Base-by-base conservation (phyloP, 2,113 vertebrate species). In the Salvelinus namaycush region DNA sequence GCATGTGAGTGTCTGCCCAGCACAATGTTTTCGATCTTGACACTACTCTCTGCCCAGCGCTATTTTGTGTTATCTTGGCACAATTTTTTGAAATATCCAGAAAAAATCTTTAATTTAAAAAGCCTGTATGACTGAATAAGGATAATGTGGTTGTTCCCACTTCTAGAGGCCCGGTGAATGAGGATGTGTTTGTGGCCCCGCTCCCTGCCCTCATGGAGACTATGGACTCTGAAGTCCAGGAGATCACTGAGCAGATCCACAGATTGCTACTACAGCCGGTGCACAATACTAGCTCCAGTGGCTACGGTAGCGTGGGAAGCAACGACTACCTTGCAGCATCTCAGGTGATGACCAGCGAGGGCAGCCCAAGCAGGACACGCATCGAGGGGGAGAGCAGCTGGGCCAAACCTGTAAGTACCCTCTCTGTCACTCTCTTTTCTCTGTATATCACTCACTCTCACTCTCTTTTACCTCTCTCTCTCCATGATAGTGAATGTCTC, bases 191-290 rank as follows among this genome's bases (percentile, higher is more conserved):
- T 78, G 87, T 92, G 0, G 91, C 93, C 54, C 94, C 90, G 0
- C 69, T 74, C 0, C 80, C 88, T 1, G 57, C 85, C 0, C 60
- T 84, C 2, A 70, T 80, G 0, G 95, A 96, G 82, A 83, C 90
- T 18, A 84, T 88, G 27, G 94, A 94, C 74, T 92, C 95, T 5
- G 92, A 95, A 1, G 87, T 97, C 66, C 96, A 96, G 89, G 96
- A 97, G 74, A 93, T 99, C 71, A 96, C 96, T 0, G 97, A 97
- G 79, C 96, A 98, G 89, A 99, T 99, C 75, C 95, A 96, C 85
- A 88, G 94, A 7, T 94, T 99, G 0, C 83, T 99, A 29, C 80
- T 99, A 73, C 97, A 98, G 97, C 97, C 97, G 0, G 95, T 99
- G 39, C 95, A 96, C 85, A 96, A 94, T 90, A 95, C 94, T 8